Evolutionary conservation across 2,113 vertebrate genomes (phyloP).

Genomic region (Apus apus): DNA sequence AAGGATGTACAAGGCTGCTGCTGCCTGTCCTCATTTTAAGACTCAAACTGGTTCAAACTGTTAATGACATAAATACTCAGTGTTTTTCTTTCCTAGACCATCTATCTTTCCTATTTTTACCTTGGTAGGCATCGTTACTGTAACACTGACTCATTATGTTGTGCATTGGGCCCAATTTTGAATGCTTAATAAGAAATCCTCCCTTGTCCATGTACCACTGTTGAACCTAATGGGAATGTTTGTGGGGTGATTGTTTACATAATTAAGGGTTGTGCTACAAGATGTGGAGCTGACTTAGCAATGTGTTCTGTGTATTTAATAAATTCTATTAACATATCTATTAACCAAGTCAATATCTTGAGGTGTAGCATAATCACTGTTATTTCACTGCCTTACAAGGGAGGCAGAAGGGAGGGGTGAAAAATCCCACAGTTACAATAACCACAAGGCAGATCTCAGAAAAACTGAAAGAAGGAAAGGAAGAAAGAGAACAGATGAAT

Average conservation of each 20-base stretch:
- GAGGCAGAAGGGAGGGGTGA: neutral
- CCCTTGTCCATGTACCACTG: neutral
- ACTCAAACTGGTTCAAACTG: neutral
- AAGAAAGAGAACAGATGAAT: neutral
- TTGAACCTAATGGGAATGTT: neutral
- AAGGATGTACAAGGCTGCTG: neutral
- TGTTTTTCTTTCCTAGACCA: neutral
- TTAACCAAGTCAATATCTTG: neutral
- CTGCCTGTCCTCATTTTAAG: neutral
- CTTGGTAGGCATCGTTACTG: neutral
- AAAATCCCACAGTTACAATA: neutral
- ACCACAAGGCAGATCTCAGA: neutral
- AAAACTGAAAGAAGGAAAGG: neutral
- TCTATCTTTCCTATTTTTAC: conserved; percentile 11
- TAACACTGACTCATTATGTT: neutral
- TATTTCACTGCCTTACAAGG: neutral
- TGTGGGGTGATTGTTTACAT: neutral
- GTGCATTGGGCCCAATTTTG: neutral
- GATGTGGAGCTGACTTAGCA: neutral
- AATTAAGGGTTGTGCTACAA: neutral
- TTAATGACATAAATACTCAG: conserved; percentile 24
- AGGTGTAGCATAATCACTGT: neutral
- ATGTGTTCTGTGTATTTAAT: neutral
- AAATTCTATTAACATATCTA: neutral
- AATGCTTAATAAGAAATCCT: conserved; percentile 6